These are phyloP conservation scores for Semicossyphus pulcher DNA, from an alignment of 2,113 vertebrate genomes.

Conservation along the genomic window DNA sequence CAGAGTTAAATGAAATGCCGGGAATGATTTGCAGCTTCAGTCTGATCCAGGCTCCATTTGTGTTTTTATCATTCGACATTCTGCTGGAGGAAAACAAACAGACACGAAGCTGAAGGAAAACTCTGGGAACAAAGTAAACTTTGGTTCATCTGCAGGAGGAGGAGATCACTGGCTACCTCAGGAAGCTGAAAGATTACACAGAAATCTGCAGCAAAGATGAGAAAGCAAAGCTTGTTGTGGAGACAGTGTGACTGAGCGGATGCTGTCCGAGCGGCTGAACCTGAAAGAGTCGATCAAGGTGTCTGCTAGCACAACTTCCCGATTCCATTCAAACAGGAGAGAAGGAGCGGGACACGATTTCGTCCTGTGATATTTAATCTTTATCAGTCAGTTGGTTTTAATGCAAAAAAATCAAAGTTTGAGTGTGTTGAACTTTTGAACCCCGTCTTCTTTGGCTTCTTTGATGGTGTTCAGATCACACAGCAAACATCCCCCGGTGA, in stretches of 20 bases:
- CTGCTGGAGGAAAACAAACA: not conserved
- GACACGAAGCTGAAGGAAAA: not conserved
- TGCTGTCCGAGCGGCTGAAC: not conserved
- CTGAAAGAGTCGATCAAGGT: not conserved
- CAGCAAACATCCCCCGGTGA: not conserved
- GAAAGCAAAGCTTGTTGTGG: not conserved
- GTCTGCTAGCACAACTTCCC: not conserved
- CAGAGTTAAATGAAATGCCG: constrained; percentile 23
- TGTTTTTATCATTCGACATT: not conserved
- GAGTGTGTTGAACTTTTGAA: not conserved
- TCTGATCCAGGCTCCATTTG: constrained; percentile 5
- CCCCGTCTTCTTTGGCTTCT: too few relatives aligned
- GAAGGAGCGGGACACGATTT: too few relatives aligned
- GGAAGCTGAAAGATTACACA: not conserved
- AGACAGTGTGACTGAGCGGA: not conserved
- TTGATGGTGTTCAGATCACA: constrained; percentile 11
- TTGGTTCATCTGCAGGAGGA: not conserved
- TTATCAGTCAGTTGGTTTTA: too few relatives aligned
- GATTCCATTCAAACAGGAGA: too few relatives aligned
- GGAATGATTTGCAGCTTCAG: constrained; percentile 25
- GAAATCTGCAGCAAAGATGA: not conserved
- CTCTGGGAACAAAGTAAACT: not conserved
- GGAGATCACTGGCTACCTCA: not conserved
- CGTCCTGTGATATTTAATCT: too few relatives aligned
- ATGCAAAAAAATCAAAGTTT: not conserved